Evolutionary conservation across 2,888 invertebrate genomes (phyloP).

Genomic region (Pogonocherus hispidulus): DNA sequence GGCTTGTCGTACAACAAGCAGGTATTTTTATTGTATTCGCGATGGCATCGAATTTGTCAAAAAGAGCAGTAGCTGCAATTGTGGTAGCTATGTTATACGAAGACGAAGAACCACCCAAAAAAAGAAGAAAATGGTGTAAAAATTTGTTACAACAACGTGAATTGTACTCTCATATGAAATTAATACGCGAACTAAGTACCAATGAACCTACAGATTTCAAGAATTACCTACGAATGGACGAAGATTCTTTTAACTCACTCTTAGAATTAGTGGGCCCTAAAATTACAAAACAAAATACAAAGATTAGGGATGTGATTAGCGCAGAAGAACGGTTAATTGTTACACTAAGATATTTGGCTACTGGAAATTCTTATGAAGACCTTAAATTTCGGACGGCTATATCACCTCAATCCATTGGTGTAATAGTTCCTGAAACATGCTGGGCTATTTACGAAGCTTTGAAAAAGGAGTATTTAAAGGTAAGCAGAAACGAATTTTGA

Average conservation of each 20-base stretch:
- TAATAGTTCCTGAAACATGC: too few species aligned
- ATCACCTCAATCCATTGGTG: too few species aligned
- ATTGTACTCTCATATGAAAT: conserved; percentile 25
- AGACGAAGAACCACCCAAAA: conserved; percentile 20
- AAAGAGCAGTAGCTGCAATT: conserved; percentile 11
- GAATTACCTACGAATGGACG: conserved; percentile 34
- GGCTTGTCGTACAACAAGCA: neutral
- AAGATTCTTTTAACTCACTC: conserved; percentile 32
- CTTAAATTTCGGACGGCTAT: too few species aligned
- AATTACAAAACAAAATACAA: conserved; percentile 33
- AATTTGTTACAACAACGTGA: conserved; percentile 29
- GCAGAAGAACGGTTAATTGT: too few species aligned
- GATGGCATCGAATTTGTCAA: neutral
- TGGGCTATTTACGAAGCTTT: too few species aligned
- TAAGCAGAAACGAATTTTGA: too few species aligned
- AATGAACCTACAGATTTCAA: conserved; percentile 36
- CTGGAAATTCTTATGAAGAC: too few species aligned
- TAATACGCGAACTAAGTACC: conserved; percentile 31
- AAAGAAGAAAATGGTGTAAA: conserved; percentile 35
- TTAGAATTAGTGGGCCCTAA: conserved; percentile 25
- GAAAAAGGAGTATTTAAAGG: too few species aligned
- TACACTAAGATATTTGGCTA: too few species aligned
- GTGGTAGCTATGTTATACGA: conserved; percentile 18
- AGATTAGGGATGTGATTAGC: conserved; percentile 22
- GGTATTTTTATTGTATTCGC: neutral